These are phyloP conservation scores for Archaeoteleia sp. DNA, from an alignment of 2,888 invertebrate genomes.

Conservation along the genomic window DNA sequence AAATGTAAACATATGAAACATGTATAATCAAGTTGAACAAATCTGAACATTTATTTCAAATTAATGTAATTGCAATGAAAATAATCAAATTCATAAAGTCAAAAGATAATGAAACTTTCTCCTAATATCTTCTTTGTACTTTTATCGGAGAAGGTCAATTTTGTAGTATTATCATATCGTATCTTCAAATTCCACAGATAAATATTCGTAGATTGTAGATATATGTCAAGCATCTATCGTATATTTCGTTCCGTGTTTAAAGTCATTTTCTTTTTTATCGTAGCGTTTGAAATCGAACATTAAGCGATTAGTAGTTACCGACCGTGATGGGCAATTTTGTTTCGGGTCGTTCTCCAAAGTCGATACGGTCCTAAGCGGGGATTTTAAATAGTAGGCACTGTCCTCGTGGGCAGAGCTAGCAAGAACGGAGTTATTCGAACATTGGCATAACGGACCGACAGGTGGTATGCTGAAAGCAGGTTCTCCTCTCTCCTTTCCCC, in stretches of 20 bases:
- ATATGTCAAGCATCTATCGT: too few species aligned
- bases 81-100: too few species aligned
- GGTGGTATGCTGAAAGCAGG: constrained; percentile 69
- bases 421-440: constrained; percentile 60
- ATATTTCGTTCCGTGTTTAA: not conserved
- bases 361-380: constrained; percentile 30
- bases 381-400: constrained; percentile 35
- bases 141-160: too few species aligned
- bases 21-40: too few species aligned
- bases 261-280: not conserved
- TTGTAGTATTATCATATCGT: too few species aligned
- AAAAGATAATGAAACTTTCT: too few species aligned
- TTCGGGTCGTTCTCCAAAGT: constrained; percentile 6
- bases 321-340: not conserved
- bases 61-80: too few species aligned
- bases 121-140: too few species aligned
- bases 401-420: constrained; percentile 42
- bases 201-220: too few species aligned
- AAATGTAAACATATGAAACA: too few species aligned
- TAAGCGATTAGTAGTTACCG: not conserved
- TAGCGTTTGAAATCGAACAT: not conserved
- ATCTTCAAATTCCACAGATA: too few species aligned
- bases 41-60: too few species aligned
- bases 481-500: constrained; percentile 59
- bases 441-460: constrained; percentile 69